phyloP scores from a whole-genome alignment of 2,797 vertebrate genomes.

The Mionectes olivaceus region DNA sequence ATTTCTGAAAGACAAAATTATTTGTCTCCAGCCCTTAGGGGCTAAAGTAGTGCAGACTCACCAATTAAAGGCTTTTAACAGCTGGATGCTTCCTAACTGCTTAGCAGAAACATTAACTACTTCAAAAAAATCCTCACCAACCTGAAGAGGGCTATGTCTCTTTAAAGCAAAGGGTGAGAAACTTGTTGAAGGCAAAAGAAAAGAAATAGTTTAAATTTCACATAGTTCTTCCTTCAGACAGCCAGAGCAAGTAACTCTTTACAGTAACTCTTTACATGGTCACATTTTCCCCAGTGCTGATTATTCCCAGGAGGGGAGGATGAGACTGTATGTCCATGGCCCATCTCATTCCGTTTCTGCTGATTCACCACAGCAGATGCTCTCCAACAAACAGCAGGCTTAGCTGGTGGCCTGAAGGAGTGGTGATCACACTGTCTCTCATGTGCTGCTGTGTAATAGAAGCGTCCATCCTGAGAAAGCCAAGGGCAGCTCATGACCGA shows the following conservation, averaged over 20 bases:
- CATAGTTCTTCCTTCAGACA: not conserved
- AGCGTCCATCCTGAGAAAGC: not conserved
- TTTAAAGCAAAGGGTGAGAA: not conserved
- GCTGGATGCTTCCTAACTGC: slow-evolving; percentile 49
- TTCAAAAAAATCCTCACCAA: not conserved
- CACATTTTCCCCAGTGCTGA: not conserved
- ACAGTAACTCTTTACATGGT: not conserved
- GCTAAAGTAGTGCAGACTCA: not conserved
- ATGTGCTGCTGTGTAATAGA: not conserved
- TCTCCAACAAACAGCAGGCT: not conserved
- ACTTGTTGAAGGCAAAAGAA: slow-evolving; percentile 3
- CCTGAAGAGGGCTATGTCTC: not conserved
- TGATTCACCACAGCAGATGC: not conserved
- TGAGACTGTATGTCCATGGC: not conserved
- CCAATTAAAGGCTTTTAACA: slow-evolving; percentile 70
- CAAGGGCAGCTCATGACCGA: not conserved
- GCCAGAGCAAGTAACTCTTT: not conserved
- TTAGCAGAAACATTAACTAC: slow-evolving; percentile 19
- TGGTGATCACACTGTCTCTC: not conserved
- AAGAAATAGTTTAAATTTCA: not conserved
- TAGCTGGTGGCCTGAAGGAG: not conserved
- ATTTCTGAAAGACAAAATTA: slow-evolving; percentile 14
- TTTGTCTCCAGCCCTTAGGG: not conserved
- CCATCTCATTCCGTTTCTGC: not conserved
- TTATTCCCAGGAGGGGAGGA: not conserved